A percentile compares a stretch with the other conserved stretches of the same genome.
Conservation (phyloP, 2,888 invertebrate species). For the Drosophila paranaensis region DNA sequence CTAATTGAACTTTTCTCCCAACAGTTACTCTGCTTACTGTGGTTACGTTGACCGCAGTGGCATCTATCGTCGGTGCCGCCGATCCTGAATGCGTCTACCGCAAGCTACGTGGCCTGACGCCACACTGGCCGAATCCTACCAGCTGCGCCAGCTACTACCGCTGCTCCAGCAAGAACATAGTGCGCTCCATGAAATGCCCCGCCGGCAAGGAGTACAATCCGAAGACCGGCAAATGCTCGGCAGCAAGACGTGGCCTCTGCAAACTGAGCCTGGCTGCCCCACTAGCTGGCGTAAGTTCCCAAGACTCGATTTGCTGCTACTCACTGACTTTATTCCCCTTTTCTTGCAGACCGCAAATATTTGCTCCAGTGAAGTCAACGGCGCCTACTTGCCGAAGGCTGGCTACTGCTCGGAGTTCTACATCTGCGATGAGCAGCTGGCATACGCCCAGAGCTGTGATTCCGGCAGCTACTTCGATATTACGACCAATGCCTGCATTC, state of each 20-base stretch:
- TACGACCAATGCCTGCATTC: slow-evolving; percentile 46
- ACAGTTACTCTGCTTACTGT: slow-evolving; percentile 76
- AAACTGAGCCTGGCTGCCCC: slow-evolving; percentile 64
- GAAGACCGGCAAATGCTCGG: slow-evolving; percentile 69
- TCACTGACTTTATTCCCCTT: neutral
- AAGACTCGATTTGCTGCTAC: no score
- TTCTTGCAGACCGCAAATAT: slow-evolving; percentile 46
- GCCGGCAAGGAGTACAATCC: slow-evolving; percentile 72
- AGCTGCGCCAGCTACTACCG: slow-evolving; percentile 77
- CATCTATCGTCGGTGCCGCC: slow-evolving; percentile 62
- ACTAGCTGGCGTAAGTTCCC: slow-evolving; percentile 45
- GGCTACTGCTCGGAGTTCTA: slow-evolving; percentile 67
- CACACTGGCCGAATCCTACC: slow-evolving; percentile 77
- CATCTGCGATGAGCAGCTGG: slow-evolving; percentile 68
- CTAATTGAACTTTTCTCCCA: neutral
- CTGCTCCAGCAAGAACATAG: slow-evolving; percentile 68
- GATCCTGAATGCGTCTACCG: slow-evolving; percentile 81
- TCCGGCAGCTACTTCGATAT: slow-evolving; percentile 66
- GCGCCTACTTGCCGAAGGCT: slow-evolving; percentile 60
- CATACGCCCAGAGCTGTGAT: slow-evolving; percentile 71
- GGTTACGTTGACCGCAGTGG: slow-evolving; percentile 68
- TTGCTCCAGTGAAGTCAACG: slow-evolving; percentile 61
- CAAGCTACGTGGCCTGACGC: slow-evolving; percentile 58
- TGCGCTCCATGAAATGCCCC: slow-evolving; percentile 70
- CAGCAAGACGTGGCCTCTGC: slow-evolving; percentile 62